Percentiles rank a stretch among this genome's conserved stretches.
These are phyloP conservation scores for Meiosimyza platycephala DNA, from an alignment of 2,888 invertebrate species.

Conservation along the genomic window DNA sequence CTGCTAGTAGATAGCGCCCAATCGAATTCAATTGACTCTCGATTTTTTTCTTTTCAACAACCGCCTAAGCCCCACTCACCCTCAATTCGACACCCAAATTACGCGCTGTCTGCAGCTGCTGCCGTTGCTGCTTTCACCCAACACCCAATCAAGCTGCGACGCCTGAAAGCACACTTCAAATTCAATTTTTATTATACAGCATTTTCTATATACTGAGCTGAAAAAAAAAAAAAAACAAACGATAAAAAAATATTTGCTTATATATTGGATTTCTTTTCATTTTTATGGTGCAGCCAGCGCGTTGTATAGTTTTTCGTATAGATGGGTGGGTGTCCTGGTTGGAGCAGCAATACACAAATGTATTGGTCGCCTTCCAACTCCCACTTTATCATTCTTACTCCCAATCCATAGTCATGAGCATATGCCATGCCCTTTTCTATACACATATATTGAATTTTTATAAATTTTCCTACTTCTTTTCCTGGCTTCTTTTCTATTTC, in stretches of 20 bases:
- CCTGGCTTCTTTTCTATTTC: slow-evolving; percentile 17
- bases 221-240: too few relatives aligned
- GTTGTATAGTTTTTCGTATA: slow-evolving; percentile 21
- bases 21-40: slow-evolving; percentile 66
- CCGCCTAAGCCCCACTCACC: not conserved
- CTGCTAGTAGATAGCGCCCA: slow-evolving; percentile 54
- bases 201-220: slow-evolving; percentile 3
- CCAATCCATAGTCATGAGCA: slow-evolving; percentile 25
- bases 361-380: not conserved
- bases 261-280: slow-evolving; percentile 47
- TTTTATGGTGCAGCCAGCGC: slow-evolving; percentile 40
- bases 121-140: slow-evolving; percentile 8
- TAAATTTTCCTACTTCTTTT: slow-evolving; percentile 27
- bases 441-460: slow-evolving; percentile 34
- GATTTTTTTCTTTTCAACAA: slow-evolving; percentile 53
- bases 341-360: not conserved
- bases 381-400: too few relatives aligned
- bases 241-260: slow-evolving; percentile 27
- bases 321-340: not conserved
- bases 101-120: not conserved
- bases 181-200: slow-evolving; percentile 34
- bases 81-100: slow-evolving; percentile 26
- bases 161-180: slow-evolving; percentile 32
- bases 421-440: slow-evolving; percentile 49
- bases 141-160: slow-evolving; percentile 36